phyloP scores from a whole-genome alignment of 2,113 vertebrate genomes.

The Tachycineta bicolor region DNA sequence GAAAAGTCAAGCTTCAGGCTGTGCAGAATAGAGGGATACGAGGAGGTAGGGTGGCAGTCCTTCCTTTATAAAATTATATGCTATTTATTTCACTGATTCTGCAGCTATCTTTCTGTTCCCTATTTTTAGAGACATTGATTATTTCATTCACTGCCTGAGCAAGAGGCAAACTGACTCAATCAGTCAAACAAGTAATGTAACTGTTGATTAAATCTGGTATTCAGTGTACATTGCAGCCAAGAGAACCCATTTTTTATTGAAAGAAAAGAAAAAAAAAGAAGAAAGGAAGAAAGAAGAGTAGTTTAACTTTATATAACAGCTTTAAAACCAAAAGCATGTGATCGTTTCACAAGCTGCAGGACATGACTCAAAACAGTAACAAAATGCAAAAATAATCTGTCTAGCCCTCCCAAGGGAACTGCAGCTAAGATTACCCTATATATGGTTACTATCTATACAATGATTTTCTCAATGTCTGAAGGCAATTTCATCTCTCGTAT shows the following conservation, averaged over 20 bases:
- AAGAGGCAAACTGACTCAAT: not conserved
- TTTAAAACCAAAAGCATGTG: not conserved
- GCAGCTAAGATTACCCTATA: not conserved
- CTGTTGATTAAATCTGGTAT: not conserved
- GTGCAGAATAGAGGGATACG: not conserved
- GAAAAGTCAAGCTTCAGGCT: not conserved
- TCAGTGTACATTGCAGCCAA: not conserved
- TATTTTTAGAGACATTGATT: not conserved
- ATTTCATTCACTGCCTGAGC: not conserved
- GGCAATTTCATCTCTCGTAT: not conserved
- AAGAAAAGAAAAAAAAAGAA: not conserved
- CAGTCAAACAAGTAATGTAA: not conserved
- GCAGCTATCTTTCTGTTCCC: not conserved
- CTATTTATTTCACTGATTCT: not conserved
- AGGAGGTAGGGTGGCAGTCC: not conserved
- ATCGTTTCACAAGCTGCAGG: not conserved
- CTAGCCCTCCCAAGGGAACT: not conserved
- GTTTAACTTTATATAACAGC: not conserved
- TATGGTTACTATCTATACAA: not conserved
- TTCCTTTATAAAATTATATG: not conserved
- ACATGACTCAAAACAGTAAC: not conserved
- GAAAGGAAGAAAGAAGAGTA: not conserved
- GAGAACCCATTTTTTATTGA: not conserved
- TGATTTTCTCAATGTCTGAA: not conserved
- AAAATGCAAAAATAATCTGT: not conserved